Conservation (phyloP, 1,140 invertebrate genomes). For the Pollicipes pollicipes region DNA sequence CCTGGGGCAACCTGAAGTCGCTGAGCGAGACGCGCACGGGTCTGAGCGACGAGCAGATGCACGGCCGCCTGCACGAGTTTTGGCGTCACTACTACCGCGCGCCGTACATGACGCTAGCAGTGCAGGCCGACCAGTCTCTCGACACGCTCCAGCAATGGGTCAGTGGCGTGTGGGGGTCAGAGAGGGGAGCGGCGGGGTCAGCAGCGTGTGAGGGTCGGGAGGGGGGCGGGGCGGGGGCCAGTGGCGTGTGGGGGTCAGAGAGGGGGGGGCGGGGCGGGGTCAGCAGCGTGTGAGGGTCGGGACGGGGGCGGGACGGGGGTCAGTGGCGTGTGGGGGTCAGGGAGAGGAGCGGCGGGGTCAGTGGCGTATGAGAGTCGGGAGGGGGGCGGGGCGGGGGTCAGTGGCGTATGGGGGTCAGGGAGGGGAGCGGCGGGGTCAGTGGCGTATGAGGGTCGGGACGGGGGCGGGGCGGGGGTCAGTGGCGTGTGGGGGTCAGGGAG, state of each 20-base stretch:
- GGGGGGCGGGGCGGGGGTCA: too few species aligned
- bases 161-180: constrained; percentile 20
- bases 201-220: constrained; percentile 31
- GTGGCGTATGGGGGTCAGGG: constrained; percentile 19
- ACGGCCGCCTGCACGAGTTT: constrained; percentile 50
- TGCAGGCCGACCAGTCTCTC: constrained; percentile 58
- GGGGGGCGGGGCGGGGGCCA: constrained; percentile 15
- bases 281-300: too few species aligned
- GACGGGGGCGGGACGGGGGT: too few species aligned
- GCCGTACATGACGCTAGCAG: constrained; percentile 67
- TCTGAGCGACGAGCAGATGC: constrained; percentile 28
- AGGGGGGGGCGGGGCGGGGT: too few species aligned
- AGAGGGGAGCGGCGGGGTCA: neutral
- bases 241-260: too few species aligned
- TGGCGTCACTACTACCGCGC: constrained; percentile 65
- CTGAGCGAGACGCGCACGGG: constrained; percentile 46
- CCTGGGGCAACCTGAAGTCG: constrained; percentile 66
- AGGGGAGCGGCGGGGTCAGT: neutral
- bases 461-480: too few species aligned
- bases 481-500: too few species aligned
- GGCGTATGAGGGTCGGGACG: constrained; percentile 34
- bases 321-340: too few species aligned
- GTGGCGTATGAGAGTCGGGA: too few species aligned
- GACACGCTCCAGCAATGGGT: constrained; percentile 51
- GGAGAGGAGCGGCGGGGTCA: too few species aligned